Conservation (phyloP, 2,797 vertebrate genomes). For the Rhabdomys pumilio region DNA sequence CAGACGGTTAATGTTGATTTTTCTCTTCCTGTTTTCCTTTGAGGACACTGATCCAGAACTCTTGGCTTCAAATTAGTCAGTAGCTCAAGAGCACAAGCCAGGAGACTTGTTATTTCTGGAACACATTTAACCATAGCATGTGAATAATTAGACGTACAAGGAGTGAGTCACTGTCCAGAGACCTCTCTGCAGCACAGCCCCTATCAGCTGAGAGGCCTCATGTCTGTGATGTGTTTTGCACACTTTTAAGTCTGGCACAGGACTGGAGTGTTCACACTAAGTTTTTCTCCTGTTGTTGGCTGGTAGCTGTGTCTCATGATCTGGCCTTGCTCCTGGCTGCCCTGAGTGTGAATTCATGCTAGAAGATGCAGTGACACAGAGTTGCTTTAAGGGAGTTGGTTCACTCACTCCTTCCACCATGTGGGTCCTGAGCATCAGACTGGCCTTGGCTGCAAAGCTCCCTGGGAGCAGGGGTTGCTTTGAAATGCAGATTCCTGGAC, state of each 20-base stretch:
- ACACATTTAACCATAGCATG: constrained; percentile 64
- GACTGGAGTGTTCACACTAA: constrained; percentile 30
- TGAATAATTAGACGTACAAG: constrained; percentile 80
- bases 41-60: constrained; percentile 62
- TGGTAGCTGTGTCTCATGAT: neutral
- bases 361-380: neutral
- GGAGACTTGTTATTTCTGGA: constrained; percentile 84
- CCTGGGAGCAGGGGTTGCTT: neutral
- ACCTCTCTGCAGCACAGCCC: constrained; percentile 56
- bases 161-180: constrained; percentile 78
- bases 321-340: neutral
- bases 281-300: neutral
- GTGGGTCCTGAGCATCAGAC: neutral
- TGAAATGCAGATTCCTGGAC: neutral
- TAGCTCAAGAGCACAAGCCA: constrained; percentile 77
- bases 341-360: neutral
- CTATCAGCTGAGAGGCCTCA: constrained; percentile 42
- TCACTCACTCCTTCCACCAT: neutral
- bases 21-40: constrained; percentile 82
- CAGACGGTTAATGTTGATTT: constrained; percentile 63
- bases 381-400: neutral
- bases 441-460: neutral
- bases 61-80: constrained; percentile 77
- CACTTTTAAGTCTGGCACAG: constrained; percentile 47
- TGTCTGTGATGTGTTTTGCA: constrained; percentile 56